A percentile compares a stretch with the other conserved stretches of the same genome.
Conservation (phyloP, 2,888 invertebrate species). For the Cybosia mesomella region DNA sequence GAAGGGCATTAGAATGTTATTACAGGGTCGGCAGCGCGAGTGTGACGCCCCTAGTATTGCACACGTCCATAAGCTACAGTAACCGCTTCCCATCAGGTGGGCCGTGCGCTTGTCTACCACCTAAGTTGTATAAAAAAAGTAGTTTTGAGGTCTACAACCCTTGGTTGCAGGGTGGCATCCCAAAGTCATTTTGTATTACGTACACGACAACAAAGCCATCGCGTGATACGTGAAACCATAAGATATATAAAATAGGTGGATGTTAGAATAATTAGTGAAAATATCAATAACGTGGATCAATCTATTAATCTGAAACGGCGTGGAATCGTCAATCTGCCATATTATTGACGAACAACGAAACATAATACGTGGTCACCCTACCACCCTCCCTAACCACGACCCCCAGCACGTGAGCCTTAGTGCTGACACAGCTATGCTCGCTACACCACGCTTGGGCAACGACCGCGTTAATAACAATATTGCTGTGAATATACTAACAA, state of each 20-base stretch:
- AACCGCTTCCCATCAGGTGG: no score
- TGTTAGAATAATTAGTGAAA: no score
- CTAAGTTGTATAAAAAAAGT: no score
- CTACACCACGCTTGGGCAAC: slow-evolving; percentile 46
- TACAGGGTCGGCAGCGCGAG: no score
- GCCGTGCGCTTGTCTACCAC: no score
- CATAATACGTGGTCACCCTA: slow-evolving; percentile 34
- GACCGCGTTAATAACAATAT: slow-evolving; percentile 16
- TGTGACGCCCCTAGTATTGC: no score
- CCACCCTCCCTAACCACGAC: slow-evolving; percentile 32
- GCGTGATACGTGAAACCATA: background rate
- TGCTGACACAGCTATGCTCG: slow-evolving; percentile 52
- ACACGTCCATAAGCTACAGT: no score
- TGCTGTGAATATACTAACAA: background rate
- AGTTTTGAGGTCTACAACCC: no score
- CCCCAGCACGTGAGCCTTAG: slow-evolving; percentile 55
- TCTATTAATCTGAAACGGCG: background rate
- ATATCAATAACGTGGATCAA: background rate
- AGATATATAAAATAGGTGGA: no score
- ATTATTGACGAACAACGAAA: slow-evolving; percentile 7
- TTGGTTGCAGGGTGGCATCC: background rate
- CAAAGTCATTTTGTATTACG: background rate
- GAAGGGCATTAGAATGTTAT: no score
- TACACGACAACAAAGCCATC: background rate
- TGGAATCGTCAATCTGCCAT: background rate